A percentile compares a stretch with the other conserved stretches of the same genome.
These are phyloP conservation scores for Melanotaenia maccullochi DNA, from an alignment of 2,797 vertebrate species.

Conservation along the genomic window DNA sequence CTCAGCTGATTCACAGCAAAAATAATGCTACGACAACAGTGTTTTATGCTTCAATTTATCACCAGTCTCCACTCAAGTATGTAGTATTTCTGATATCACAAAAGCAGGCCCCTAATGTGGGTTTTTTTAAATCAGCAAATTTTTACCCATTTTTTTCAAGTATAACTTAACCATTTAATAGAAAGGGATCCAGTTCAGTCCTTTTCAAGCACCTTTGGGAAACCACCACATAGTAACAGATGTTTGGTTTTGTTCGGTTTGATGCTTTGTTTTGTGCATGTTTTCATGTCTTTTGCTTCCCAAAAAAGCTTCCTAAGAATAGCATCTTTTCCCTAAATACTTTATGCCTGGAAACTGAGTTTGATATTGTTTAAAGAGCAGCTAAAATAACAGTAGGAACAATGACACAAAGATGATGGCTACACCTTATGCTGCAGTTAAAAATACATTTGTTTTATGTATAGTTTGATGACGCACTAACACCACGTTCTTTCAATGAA, in stretches of 20 bases:
- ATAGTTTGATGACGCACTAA: slow-evolving; percentile 7
- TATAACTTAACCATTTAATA: slow-evolving; percentile 41
- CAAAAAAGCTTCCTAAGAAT: not conserved
- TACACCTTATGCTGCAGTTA: slow-evolving; percentile 10
- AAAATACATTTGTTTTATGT: slow-evolving; percentile 15
- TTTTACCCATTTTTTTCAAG: slow-evolving; percentile 23
- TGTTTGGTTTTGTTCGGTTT: not conserved
- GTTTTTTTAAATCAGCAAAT: slow-evolving; percentile 24
- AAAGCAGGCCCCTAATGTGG: slow-evolving; percentile 1
- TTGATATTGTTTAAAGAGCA: not conserved
- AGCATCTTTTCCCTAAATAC: not conserved
- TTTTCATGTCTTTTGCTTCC: not conserved
- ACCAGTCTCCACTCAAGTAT: slow-evolving; percentile 13
- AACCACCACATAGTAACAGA: slow-evolving; percentile 45
- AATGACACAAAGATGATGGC: not conserved
- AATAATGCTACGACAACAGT: slow-evolving; percentile 24
- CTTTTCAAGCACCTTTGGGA: slow-evolving; percentile 31
- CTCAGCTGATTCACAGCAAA: slow-evolving; percentile 41
- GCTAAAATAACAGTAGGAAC: slow-evolving; percentile 7
- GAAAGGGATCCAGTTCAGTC: slow-evolving; percentile 43
- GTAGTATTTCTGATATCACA: slow-evolving; percentile 12
- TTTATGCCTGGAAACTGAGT: not conserved
- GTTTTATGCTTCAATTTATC: slow-evolving; percentile 61
- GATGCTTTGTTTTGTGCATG: not conserved
- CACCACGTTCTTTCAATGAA: slow-evolving; percentile 32